Conservation (phyloP, 2,797 vertebrate genomes). For the Protonibea diacanthus region DNA sequence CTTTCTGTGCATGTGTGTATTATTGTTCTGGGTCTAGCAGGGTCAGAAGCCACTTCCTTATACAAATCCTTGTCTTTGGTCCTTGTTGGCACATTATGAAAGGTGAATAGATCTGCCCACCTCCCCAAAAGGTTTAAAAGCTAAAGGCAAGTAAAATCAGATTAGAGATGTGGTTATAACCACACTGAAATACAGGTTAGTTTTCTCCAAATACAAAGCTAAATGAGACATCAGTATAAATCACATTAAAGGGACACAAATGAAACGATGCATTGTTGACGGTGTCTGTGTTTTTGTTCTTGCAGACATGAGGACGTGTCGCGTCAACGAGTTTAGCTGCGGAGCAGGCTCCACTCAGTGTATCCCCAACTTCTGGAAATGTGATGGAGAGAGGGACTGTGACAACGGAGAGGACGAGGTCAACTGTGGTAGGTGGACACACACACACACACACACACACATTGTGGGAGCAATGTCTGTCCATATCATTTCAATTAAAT, state of each 20-base stretch:
- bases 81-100: no score
- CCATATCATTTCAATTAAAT: not conserved
- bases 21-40: no score
- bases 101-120: no score
- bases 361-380: slow-evolving; percentile 96
- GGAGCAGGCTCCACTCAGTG: slow-evolving; percentile 93
- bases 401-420: slow-evolving; percentile 95
- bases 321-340: slow-evolving; percentile 94
- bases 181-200: no score
- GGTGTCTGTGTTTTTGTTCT: not conserved
- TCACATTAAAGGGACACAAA: not conserved
- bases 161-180: not conserved
- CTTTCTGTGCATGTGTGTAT: no score
- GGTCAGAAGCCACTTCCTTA: no score
- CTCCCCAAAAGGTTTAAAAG: no score
- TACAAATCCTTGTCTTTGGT: no score
- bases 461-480: not conserved
- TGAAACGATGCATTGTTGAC: rapidly evolving
- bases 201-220: not conserved
- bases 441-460: no score
- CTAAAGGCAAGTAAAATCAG: no score
- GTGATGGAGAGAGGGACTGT: slow-evolving; percentile 97
- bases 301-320: slow-evolving; percentile 94
- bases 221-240: not conserved
- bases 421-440: slow-evolving; percentile 92